These are phyloP conservation scores for Mesodorylaimus sp. DNA, from an alignment of 2,888 invertebrate species.

Conservation along the genomic window DNA sequence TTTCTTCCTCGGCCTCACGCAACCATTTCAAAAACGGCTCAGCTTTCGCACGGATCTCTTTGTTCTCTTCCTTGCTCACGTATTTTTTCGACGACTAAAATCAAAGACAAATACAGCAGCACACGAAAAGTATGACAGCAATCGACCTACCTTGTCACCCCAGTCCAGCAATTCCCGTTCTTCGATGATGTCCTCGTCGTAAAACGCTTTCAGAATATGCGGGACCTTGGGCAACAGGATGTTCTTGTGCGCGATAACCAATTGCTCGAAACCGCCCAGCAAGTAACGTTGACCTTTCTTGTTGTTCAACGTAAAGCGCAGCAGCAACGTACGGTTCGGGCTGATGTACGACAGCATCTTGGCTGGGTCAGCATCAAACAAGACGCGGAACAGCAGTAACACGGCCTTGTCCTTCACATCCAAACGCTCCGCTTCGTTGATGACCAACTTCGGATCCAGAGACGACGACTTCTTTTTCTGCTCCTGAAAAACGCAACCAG, in stretches of 20 bases:
- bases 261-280: slow-evolving; percentile 77
- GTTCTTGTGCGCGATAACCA: slow-evolving; percentile 35
- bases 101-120: neutral
- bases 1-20: slow-evolving; percentile 77
- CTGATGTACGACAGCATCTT: neutral
- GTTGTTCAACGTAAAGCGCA: slow-evolving; percentile 22
- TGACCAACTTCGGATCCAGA: slow-evolving; percentile 44
- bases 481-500: neutral
- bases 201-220: slow-evolving; percentile 69
- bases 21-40: slow-evolving; percentile 90
- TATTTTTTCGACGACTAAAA: slow-evolving; percentile 55
- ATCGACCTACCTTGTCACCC: slow-evolving; percentile 60
- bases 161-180: slow-evolving; percentile 85
- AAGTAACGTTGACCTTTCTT: slow-evolving; percentile 49
- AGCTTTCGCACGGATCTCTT: slow-evolving; percentile 76
- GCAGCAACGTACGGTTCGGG: neutral
- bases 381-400: slow-evolving; percentile 72
- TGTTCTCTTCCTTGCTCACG: slow-evolving; percentile 61
- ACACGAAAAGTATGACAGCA: neutral
- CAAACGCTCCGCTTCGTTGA: slow-evolving; percentile 66
- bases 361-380: slow-evolving; percentile 39
- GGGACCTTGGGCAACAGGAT: slow-evolving; percentile 57
- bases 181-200: slow-evolving; percentile 81
- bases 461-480: slow-evolving; percentile 20
- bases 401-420: slow-evolving; percentile 86